Conservation (phyloP, 2,113 vertebrate genomes). For the Montifringilla adamsi region DNA sequence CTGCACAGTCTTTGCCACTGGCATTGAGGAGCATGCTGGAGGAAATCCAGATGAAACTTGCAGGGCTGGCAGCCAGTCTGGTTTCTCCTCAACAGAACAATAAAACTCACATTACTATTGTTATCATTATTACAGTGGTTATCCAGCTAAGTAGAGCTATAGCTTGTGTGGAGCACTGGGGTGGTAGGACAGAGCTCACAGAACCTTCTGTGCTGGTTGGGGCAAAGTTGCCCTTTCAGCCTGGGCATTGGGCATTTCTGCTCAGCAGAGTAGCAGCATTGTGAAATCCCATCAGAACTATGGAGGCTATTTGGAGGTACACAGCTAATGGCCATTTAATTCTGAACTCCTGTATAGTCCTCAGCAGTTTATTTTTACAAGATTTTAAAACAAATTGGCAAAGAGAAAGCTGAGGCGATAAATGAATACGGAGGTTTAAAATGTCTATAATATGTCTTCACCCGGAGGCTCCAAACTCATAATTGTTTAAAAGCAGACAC, state of each 20-base stretch:
- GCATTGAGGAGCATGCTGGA: background rate
- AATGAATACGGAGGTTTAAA: background rate
- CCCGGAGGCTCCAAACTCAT: background rate
- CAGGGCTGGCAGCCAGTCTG: background rate
- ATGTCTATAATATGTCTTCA: background rate
- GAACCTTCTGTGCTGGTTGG: background rate
- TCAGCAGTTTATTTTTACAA: background rate
- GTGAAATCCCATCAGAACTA: background rate
- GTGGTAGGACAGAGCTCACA: background rate
- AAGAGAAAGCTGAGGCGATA: background rate
- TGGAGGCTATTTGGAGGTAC: background rate
- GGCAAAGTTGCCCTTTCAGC: background rate
- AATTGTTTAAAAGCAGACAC: background rate
- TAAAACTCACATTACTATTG: background rate
- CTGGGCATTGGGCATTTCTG: background rate
- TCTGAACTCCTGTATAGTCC: background rate
- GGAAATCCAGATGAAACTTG: background rate
- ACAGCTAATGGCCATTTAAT: background rate
- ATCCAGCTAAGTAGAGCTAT: background rate
- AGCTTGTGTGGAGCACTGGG: background rate
- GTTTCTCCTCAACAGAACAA: background rate
- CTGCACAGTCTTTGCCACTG: background rate
- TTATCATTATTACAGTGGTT: background rate
- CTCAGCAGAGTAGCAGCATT: background rate
- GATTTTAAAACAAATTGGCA: background rate